Percentiles rank a stretch among this genome's conserved stretches.
Conservation (phyloP, 2,113 vertebrate genomes). For the Strigops habroptila region DNA sequence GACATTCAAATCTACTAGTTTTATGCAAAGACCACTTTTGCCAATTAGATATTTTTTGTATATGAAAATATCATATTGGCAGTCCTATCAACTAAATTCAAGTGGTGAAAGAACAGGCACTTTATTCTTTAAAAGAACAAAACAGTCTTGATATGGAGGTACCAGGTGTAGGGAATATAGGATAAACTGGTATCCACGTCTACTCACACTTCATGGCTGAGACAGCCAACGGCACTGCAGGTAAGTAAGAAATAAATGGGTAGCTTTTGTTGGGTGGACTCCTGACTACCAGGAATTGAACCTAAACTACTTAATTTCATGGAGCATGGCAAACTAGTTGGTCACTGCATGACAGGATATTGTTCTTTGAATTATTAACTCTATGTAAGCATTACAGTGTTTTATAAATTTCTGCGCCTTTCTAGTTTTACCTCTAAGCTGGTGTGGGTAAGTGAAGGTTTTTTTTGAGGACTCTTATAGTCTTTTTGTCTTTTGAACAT, state of each 20-base stretch:
- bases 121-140: background rate
- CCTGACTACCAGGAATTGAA: background rate
- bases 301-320: background rate
- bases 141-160: background rate
- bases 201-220: background rate
- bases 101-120: background rate
- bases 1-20: background rate
- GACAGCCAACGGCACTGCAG: background rate
- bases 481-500: background rate
- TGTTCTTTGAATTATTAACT: slow-evolving; percentile 25
- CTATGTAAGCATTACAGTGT: background rate
- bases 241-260: background rate
- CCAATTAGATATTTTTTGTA: background rate
- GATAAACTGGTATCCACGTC: background rate
- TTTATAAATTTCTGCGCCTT: background rate
- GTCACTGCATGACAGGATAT: background rate
- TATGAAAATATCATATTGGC: background rate
- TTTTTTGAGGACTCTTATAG: background rate
- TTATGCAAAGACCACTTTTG: background rate
- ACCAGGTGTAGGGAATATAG: background rate
- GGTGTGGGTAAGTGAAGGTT: background rate
- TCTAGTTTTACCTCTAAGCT: background rate
- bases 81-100: background rate
- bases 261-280: background rate
- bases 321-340: background rate